Evolutionary conservation across 2,797 vertebrate genomes (phyloP).

Genomic region (Dendrocincla fuliginosa): DNA sequence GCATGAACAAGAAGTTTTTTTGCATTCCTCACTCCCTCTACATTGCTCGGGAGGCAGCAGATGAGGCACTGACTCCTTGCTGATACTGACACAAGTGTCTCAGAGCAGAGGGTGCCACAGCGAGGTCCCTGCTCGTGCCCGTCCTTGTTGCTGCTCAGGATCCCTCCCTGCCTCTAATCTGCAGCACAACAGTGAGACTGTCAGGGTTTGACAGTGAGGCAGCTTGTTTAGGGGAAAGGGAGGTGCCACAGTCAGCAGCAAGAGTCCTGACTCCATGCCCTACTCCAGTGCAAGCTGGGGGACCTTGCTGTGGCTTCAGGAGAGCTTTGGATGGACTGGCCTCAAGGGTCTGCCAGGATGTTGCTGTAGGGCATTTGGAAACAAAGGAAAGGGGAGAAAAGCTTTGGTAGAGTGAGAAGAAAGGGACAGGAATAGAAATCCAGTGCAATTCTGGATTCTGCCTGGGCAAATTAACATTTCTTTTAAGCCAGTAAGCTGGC

Average conservation of each 20-base stretch:
- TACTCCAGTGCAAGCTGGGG: neutral
- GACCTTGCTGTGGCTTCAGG: neutral
- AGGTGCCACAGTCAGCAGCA: neutral
- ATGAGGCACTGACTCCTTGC: neutral
- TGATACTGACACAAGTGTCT: neutral
- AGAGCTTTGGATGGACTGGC: neutral
- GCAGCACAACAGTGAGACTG: neutral
- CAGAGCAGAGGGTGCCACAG: neutral
- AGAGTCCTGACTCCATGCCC: neutral
- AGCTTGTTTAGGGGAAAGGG: neutral
- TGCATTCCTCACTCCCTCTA: neutral
- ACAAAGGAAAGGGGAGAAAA: neutral
- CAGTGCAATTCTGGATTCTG: neutral
- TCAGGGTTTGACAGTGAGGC: neutral
- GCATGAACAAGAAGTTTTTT: neutral
- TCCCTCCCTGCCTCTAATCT: neutral
- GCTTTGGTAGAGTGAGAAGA: neutral
- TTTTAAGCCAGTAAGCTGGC: slow-evolving; percentile 30
- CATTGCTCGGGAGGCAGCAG: neutral
- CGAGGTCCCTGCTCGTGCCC: neutral
- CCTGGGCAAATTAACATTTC: slow-evolving; percentile 48
- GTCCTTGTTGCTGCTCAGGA: neutral
- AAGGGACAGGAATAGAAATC: neutral
- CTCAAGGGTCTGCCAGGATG: neutral
- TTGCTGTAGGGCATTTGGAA: neutral